Base-by-base conservation (phyloP, 2,888 invertebrate genomes). In the Vannuccia rotundouncinata region DNA sequence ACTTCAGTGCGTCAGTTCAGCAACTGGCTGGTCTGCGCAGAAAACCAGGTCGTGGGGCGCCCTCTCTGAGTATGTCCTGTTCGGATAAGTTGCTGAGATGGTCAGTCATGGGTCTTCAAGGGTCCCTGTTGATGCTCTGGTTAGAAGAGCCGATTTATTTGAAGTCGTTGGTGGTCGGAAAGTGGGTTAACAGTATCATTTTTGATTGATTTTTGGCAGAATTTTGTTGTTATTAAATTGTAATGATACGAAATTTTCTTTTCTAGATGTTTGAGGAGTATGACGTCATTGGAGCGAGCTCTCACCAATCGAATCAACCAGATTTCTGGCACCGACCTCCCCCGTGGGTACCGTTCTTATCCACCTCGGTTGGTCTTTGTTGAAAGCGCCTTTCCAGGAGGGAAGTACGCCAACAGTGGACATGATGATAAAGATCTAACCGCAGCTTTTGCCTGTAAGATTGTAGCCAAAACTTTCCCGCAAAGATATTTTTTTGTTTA, bases 51-150 rank as follows among this genome's bases (percentile, higher is more conserved):
- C 66, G 73, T 17, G 79, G 79, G 0, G 66, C 1, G 13, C 79
- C 79, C 22, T 77, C 74, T 13, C 10, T 29, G 29, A 79, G 79
- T 28, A 73, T 79, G 73, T 74, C 73, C 25, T 79, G 79, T 30
- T 77, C 79, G 5, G 79, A 79, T 31, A 79, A 79, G 31, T 31
- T 79, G 74, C 27, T 79, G 77, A 76, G 79, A 1, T 79, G 79
- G 79, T 79, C 73, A n/a, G 17, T 29, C 29, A 28, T 79, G 22
- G 79, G 79, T 13, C 2, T 78, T 1, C 74, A 79, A 25, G 74
- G 79, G 25, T 1, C 31, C 0, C 31, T 79, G 31, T 10, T 79
- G 60, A 74, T 60, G 28, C 66, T 1, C 60, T 78, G 28, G 66
- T 2, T 66, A 5, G 45, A 45, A 10, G 22, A 2, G 22, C 66